Percentiles rank a stretch among this genome's conserved stretches.
Conservation (phyloP, 2,888 invertebrate species). For the Monoplex corrugatus region DNA sequence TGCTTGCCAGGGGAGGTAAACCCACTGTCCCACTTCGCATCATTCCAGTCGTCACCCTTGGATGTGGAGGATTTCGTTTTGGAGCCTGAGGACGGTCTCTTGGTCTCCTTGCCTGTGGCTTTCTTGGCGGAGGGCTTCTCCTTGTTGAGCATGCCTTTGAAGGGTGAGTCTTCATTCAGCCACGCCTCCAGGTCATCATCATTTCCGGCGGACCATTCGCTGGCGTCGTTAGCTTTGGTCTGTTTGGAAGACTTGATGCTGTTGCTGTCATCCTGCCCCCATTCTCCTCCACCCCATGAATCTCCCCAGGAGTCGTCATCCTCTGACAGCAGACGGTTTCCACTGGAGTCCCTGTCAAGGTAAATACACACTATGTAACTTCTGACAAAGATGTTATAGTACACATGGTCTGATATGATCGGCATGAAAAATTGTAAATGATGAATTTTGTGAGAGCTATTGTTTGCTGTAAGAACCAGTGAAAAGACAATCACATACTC, state of each 20-base stretch:
- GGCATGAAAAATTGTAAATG: neutral
- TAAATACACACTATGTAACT: neutral
- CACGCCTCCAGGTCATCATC: conserved; percentile 75
- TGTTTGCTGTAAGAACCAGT: no score
- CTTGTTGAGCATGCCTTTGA: conserved; percentile 54
- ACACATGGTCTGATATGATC: neutral
- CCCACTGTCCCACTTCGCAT: conserved; percentile 70
- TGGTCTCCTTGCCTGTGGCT: conserved; percentile 60
- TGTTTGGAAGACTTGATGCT: conserved; percentile 36
- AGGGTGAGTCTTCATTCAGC: conserved; percentile 71
- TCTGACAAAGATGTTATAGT: neutral
- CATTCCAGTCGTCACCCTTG: conserved; percentile 68
- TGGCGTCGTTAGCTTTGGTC: conserved; percentile 40
- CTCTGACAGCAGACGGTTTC: conserved; percentile 66
- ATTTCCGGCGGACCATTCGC: conserved; percentile 62
- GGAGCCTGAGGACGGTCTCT: conserved; percentile 41
- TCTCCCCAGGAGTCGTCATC: conserved; percentile 73
- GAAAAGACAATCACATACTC: no score
- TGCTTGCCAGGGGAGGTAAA: conserved; percentile 64
- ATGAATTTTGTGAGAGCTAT: no score
- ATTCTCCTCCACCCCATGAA: conserved; percentile 68
- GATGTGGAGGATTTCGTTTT: conserved; percentile 52
- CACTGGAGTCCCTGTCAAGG: conserved; percentile 68
- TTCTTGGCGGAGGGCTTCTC: conserved; percentile 66
- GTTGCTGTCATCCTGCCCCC: conserved; percentile 66